Percentiles rank a stretch among this genome's conserved stretches.
These are phyloP conservation scores for Diadumene lineata DNA, from an alignment of 92 coral and sea anemone species.

Conservation along the genomic window DNA sequence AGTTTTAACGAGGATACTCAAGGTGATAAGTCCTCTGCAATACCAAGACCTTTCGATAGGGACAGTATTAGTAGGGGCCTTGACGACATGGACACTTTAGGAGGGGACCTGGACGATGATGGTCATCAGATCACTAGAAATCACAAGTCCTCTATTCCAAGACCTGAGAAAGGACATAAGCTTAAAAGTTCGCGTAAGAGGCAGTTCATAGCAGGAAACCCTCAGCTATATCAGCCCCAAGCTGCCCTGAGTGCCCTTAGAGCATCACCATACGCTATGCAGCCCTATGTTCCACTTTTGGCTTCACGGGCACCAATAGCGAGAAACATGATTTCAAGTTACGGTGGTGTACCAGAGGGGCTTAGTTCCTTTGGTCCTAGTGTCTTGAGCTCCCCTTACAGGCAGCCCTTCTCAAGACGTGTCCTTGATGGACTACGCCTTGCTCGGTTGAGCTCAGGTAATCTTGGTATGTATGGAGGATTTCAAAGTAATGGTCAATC, in stretches of 20 bases:
- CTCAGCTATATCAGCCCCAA: conserved; percentile 49
- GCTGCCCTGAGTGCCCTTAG: conserved; percentile 31
- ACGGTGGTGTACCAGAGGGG: conserved; percentile 5
- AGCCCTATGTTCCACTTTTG: conserved; percentile 34
- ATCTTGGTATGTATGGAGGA: conserved; percentile 12
- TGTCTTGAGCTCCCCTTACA: conserved; percentile 4
- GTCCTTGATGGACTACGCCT: conserved; percentile 4
- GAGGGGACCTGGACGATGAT: conserved; percentile 21
- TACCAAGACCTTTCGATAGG: not conserved
- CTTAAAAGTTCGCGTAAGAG: conserved; percentile 46
- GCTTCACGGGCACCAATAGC: conserved; percentile 41
- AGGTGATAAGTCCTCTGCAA: conserved; percentile 4
- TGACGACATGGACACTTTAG: conserved; percentile 24
- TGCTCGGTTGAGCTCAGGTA: not conserved
- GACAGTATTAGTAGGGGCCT: conserved; percentile 8
- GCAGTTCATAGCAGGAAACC: conserved; percentile 69
- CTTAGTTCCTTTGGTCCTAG: conserved; percentile 10
- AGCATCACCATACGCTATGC: conserved; percentile 35
- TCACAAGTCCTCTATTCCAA: conserved; percentile 76
- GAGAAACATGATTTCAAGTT: conserved; percentile 25
- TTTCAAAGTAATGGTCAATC: not conserved
- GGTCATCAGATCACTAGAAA: conserved; percentile 32
- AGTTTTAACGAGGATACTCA: not conserved
- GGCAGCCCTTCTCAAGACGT: conserved; percentile 9
- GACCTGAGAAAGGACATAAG: conserved; percentile 28